These are phyloP conservation scores for Eucriotettix oculatus DNA, from an alignment of 2,888 invertebrate species.

Conservation along the genomic window DNA sequence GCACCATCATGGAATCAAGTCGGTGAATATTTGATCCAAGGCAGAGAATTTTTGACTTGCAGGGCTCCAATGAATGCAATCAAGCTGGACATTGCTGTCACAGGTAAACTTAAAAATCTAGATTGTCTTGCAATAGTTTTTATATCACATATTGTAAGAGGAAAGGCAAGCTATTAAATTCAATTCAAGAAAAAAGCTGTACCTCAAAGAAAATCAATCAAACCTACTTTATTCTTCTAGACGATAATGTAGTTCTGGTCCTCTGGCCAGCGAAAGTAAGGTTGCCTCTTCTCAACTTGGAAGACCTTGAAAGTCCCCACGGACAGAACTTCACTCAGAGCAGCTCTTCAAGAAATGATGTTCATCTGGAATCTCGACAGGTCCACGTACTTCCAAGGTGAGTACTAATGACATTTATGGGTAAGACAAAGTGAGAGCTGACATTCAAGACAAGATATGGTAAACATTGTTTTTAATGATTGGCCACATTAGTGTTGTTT, in stretches of 20 bases:
- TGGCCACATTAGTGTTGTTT: too few relatives aligned
- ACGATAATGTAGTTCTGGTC: neutral
- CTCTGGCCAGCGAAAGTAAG: neutral
- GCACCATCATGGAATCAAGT: slow-evolving; percentile 23
- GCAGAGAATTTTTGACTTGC: slow-evolving; percentile 18
- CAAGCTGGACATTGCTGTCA: neutral
- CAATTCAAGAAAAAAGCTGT: too few relatives aligned
- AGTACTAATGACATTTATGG: neutral
- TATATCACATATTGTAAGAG: too few relatives aligned
- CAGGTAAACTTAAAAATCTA: neutral
- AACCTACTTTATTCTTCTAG: neutral
- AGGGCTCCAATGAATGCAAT: neutral
- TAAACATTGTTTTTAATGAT: too few relatives aligned
- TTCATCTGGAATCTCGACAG: neutral
- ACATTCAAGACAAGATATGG: too few relatives aligned
- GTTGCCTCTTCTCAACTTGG: neutral
- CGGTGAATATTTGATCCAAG: slow-evolving; percentile 18
- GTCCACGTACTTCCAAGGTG: neutral
- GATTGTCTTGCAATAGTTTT: too few relatives aligned
- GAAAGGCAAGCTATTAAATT: too few relatives aligned
- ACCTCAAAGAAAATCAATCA: too few relatives aligned
- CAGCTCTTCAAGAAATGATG: neutral
- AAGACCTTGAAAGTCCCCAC: neutral
- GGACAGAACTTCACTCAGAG: neutral
- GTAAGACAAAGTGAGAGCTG: neutral